Conservation (phyloP, 2,888 invertebrate species). For the Desoria tigrina region DNA sequence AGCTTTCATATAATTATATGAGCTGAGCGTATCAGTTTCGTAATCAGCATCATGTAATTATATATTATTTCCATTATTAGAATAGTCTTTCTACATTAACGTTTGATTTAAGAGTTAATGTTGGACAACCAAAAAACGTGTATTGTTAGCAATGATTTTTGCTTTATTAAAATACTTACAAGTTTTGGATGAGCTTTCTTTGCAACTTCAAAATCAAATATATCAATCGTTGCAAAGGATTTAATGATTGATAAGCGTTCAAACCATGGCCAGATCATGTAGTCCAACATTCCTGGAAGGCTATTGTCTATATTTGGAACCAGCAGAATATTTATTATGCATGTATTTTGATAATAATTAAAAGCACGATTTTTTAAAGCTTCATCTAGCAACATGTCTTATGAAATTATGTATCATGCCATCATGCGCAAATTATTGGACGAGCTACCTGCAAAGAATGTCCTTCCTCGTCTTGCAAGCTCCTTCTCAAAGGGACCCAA, state of each 20-base stretch:
- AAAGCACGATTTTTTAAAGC: no score
- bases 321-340: no score
- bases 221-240: constrained; percentile 56
- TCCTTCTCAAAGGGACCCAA: constrained; percentile 57
- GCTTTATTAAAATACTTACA: no score
- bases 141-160: no score
- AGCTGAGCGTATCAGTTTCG: no score
- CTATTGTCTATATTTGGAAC: constrained; percentile 60
- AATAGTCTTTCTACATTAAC: no score
- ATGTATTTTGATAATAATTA: no score
- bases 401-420: background rate
- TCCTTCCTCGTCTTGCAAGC: constrained; percentile 56
- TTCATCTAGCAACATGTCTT: no score
- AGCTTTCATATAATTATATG: no score
- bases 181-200: constrained; percentile 37
- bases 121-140: background rate
- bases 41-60: no score
- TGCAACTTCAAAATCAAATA: constrained; percentile 41
- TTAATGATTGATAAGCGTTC: constrained; percentile 68
- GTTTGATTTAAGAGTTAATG: no score
- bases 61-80: no score
- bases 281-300: constrained; percentile 75
- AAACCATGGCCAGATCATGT: constrained; percentile 84
- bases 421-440: background rate
- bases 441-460: constrained; percentile 58